Base-by-base conservation (phyloP, 2,797 vertebrate genomes). In the Loriculus beryllinus region DNA sequence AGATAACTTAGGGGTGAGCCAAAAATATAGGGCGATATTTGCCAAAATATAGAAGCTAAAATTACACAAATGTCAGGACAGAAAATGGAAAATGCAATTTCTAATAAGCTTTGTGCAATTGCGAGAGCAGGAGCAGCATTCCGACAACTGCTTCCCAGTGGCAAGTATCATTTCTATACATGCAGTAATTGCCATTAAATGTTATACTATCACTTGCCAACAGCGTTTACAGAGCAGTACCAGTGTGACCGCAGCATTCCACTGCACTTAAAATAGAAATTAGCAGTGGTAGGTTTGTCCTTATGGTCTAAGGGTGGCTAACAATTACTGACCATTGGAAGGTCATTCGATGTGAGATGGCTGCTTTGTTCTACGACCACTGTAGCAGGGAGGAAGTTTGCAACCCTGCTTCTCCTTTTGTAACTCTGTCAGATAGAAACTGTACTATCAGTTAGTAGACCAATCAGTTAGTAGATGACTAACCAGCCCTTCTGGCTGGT, bases 11-110 rank as follows among this genome's bases (percentile, higher is more conserved):
- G 51, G 67, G 74, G 82, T 86, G 91, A 96, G 95, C 96, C 95
- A 96, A 93, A 96, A 97, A 91, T 77, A 94, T 65, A 59, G 2
- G 25, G 48, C 1, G 0, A 82, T 26, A 82, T 92, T 93, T 96
- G 95, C 91, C 95, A 96, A 94, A 92, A 70, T 64, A 63, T 74
- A 88, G 87, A 80, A 86, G 91, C 80, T 95, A 96, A 94, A 96
- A 95, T 94, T 92, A 96, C 89, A 74, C 8, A 22, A 92, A 74
- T n/a, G 82, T 93, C 23, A 4, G 88, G 69, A 57, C 68, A 75
- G 33, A 89, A 95, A 91, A 91, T 68, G 74, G 57, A 54, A 95
- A 92, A 92, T 4, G 2, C 23, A 39, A 45, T 88, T 92, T 90
- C 82, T 74, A 64, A 57, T 7, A 68, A 35, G 56, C 82, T 75